Percentiles rank a stretch among this genome's conserved stretches.
These are phyloP conservation scores for Papilio helenus DNA, from an alignment of 1,140 invertebrate species.

Conservation along the genomic window DNA sequence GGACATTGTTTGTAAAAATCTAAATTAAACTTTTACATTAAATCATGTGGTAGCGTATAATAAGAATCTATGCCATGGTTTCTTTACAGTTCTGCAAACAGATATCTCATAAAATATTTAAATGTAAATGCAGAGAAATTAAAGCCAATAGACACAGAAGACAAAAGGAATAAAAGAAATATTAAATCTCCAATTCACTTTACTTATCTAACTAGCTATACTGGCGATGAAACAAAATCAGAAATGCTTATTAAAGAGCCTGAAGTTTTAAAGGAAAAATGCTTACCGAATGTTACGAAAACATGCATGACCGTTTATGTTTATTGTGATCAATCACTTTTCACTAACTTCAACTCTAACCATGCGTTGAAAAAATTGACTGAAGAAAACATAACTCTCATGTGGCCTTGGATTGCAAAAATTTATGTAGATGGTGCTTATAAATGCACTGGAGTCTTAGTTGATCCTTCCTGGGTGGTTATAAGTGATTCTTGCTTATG, in stretches of 20 bases:
- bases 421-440: slow-evolving; percentile 87
- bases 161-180: slow-evolving; percentile 57
- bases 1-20: neutral
- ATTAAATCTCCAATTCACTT: slow-evolving; percentile 58
- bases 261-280: slow-evolving; percentile 68
- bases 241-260: slow-evolving; percentile 61
- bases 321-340: slow-evolving; percentile 66
- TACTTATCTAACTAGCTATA: slow-evolving; percentile 51
- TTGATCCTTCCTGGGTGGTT: slow-evolving; percentile 86
- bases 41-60: neutral
- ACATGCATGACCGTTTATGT: slow-evolving; percentile 74
- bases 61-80: neutral
- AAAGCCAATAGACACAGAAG: slow-evolving; percentile 39
- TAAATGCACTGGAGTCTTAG: slow-evolving; percentile 85
- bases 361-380: slow-evolving; percentile 46
- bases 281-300: slow-evolving; percentile 74
- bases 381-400: slow-evolving; percentile 41
- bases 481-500: slow-evolving; percentile 84
- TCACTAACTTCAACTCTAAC: slow-evolving; percentile 52
- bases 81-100: slow-evolving; percentile 68
- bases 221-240: slow-evolving; percentile 46
- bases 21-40: neutral
- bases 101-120: slow-evolving; percentile 69
- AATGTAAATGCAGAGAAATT: slow-evolving; percentile 63
- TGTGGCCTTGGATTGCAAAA: slow-evolving; percentile 88